Evolutionary conservation across 2,113 vertebrate genomes (phyloP).

Genomic region (Halichoerus grypus): DNA sequence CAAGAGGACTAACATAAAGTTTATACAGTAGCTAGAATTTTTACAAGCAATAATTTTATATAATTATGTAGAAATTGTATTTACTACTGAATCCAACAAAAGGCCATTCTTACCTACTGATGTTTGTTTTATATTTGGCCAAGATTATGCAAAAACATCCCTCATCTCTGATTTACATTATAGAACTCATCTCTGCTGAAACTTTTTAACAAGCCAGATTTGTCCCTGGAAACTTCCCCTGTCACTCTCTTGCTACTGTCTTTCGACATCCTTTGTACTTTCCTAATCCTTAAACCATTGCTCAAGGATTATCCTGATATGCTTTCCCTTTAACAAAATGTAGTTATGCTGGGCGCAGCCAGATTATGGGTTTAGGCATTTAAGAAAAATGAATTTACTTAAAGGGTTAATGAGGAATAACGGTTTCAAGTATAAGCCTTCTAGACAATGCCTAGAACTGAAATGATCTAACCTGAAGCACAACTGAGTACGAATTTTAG

Average conservation of each 20-base stretch:
- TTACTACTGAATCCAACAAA: background rate
- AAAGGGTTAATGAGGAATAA: conserved; percentile 4
- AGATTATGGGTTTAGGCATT: conserved; percentile 12
- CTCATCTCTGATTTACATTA: background rate
- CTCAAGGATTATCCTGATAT: background rate
- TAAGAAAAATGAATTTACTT: conserved; percentile 15
- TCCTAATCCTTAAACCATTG: background rate
- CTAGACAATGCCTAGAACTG: background rate
- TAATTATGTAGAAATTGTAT: background rate
- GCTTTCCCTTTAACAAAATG: background rate
- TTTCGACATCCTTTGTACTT: background rate
- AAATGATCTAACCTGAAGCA: background rate
- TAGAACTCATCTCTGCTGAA: background rate
- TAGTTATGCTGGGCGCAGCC: background rate
- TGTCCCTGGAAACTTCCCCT: background rate
- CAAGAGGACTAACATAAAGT: background rate
- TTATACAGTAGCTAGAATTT: background rate
- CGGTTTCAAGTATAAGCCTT: background rate
- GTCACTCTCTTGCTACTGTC: background rate
- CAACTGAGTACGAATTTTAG: background rate
- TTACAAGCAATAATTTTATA: background rate
- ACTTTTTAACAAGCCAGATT: background rate
- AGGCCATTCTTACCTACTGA: background rate
- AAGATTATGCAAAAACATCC: background rate
- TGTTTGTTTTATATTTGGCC: background rate